Base-by-base conservation (phyloP, 2,888 invertebrate species). In the Yponomeuta plumbellus region DNA sequence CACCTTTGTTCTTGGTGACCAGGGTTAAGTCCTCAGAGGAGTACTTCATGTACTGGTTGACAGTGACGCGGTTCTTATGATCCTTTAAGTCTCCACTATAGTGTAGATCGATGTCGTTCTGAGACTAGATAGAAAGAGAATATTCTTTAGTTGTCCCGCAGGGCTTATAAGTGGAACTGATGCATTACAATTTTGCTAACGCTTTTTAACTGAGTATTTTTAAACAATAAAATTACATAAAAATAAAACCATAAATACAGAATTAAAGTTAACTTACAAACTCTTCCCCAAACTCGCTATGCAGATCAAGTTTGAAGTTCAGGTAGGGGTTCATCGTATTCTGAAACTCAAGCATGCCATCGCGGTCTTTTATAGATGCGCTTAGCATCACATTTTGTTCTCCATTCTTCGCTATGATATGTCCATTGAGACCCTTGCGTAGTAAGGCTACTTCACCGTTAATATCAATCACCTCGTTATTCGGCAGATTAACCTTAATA, bases 231-330 rank as follows among this genome's bases (percentile, higher is more conserved):
- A n/a, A n/a, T n/a, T n/a, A n/a, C n/a, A 34, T 34, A 34, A 10
- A 34, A 34, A 26, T 8, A 34, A 34, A 10, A 6, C 34, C 5
- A 8, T 34, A 34, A 34, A 34, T 34, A 5, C 8, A 8, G 34
- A 34, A 8, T 0, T 8, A 34, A 34, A 34, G 1, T 0, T 6
- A 62, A 83, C 85, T 85, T 76, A 92, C 92, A 65, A 79, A 75
- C 57, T 80, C 78, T 13, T 73, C 68, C 1, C 76, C 80, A 62
- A 79, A 80, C 70, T 91, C 87, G 67, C 87, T 81, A 66, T 94
- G 92, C 73, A 93, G 94, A 52, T 93, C 90, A 4, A 94, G 39
- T 66, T 91, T 92, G 78, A 95, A 93, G 72, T 94, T 94, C 61
- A 92, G 75, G 61, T 87, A 85, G 0, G 94, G 94, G 73, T 94